Base-by-base conservation (phyloP, 64 coral and sea anemone species). In the Porites lutea region DNA sequence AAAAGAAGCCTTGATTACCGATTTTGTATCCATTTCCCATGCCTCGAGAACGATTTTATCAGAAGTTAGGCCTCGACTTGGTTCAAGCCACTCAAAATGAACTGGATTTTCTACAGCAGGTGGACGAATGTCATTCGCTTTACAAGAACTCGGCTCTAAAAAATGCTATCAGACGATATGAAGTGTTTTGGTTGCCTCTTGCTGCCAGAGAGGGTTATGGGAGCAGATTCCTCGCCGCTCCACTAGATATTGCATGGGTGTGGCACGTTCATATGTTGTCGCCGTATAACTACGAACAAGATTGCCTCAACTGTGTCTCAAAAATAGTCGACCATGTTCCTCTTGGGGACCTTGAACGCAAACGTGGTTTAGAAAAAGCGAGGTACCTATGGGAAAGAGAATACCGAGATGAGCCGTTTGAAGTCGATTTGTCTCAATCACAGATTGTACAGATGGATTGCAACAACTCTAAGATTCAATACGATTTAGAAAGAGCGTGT, bases 141-240 rank as follows among this genome's bases (percentile, higher is more conserved):
- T 71, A 79, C 71, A 55, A 18, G 10, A 88, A 88, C 5, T 18
- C 80, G 16, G 60, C 82, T 48, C 47, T 90, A 15, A n/a, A 87
- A 48, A 95, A 95, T 65, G 93, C 93, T 47, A 90, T 95, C 16
- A 88, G 93, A 59, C 88, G 93, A 20, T 95, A 95, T 78, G 93
- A 95, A 63, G 47, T 67, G 13, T 95, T 78, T 47, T 95, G 93
- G 93, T 60, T 95, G 13, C 93, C 93, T 46, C 60, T 95, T 44
- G 59, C 79, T 55, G 53, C 53, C 53, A 55, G 53, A 55, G 53
- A 55, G 11, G 53, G 53, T 55, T 55, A 55, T 55, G 53, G 53
- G 53, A 55, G 53, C 53, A 55, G 53, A 55, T 55, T 55, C 65
- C 18, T 69, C 4, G 18, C 87, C 27, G 93, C 93, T 48, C 93